Base-by-base conservation (phyloP, 2,888 invertebrate genomes). In the Galeopsomyia nigrocyanea region DNA sequence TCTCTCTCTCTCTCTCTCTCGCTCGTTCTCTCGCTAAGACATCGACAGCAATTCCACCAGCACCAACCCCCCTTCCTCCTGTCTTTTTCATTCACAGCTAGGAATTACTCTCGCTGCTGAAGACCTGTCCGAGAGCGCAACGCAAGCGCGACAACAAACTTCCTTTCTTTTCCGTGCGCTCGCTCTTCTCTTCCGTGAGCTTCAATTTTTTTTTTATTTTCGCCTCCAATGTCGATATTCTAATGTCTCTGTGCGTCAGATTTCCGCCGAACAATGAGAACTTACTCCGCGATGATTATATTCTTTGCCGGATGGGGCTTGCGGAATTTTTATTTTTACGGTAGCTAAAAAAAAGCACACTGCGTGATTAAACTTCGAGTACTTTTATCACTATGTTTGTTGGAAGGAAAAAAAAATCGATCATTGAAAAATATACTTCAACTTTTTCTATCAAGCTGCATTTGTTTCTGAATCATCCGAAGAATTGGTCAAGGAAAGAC, bases 11-110 rank as follows among this genome's bases (percentile, higher is more conserved):
- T 26, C 26, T 26, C 26, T 26, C 26, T 26, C 55, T 55, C 55
- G 26, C 19, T 14, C 22, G 55, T 39, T 10, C 39, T 39, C 39
- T 39, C 13, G 49, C 22, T 21, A 72, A 72, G 76, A 77, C 74
- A 75, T 78, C 77, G 67, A 76, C 76, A 66, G 75, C 77, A 71
- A 76, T 75, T 76, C 75, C 75, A 62, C 75, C 75, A 69, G 75
- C 76, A 77, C 77, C 78, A 78, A 78, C 77, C 76, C 74, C 31
- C 22, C 17, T 7, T 16, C 13, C 53, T 53, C 31, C 77, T 78
- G 79, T 77, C 78, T 78, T 75, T 78, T 76, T 77, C 78, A 79
- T 75, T 73, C 77, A n/a, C 63, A 56, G 58, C 50, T 50, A 63
- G 65, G 66, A 70, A 72, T 71, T 73, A 70, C 66, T 66, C 56